phyloP scores from a whole-genome alignment of 2,888 invertebrate species.

The Eupithecia dodoneata region DNA sequence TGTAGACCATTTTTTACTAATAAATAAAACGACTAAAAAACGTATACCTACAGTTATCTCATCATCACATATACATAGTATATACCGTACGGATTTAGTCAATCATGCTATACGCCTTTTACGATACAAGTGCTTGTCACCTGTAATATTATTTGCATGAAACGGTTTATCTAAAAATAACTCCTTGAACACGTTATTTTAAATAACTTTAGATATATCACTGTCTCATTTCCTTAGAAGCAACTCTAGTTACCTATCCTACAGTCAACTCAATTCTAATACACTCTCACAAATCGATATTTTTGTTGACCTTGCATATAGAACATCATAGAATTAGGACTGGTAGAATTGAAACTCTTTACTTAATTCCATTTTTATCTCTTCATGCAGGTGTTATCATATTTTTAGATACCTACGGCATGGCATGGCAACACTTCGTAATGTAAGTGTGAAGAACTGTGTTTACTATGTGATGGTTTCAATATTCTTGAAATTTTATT shows the following conservation, averaged over 20 bases:
- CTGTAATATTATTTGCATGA: not conserved
- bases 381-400: not conserved
- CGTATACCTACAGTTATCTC: not conserved
- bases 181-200: not conserved
- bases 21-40: not conserved
- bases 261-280: slow-evolving; percentile 47
- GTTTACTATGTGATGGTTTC: not conserved
- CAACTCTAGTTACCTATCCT: slow-evolving; percentile 41
- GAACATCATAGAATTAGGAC: not conserved
- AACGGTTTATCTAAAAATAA: not conserved
- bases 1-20: not conserved
- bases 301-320: slow-evolving; percentile 43
- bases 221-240: slow-evolving; percentile 39
- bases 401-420: not conserved
- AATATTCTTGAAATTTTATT: not conserved
- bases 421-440: not conserved
- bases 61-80: not conserved
- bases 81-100: not conserved
- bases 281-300: slow-evolving; percentile 66
- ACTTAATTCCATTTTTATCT: not conserved
- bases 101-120: not conserved
- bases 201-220: slow-evolving; percentile 39
- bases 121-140: not conserved
- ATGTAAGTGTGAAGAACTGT: not conserved
- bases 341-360: slow-evolving; percentile 10